Base-by-base conservation (phyloP, 92 coral and sea anemone species). In the Scolanthus callimorphus region DNA sequence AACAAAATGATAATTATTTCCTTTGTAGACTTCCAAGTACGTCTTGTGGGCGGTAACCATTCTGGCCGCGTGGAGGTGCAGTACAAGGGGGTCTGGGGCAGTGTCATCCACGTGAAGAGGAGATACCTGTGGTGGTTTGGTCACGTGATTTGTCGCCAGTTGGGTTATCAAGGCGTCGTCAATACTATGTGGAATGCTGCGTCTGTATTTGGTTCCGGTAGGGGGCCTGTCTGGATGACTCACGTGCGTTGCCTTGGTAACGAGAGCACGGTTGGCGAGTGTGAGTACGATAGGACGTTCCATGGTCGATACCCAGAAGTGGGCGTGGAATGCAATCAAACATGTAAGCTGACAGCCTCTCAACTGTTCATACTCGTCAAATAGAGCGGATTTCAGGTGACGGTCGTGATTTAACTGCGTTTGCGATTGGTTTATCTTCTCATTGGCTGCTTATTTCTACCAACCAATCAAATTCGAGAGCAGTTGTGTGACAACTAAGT, bases 151-250 rank as follows among this genome's bases (percentile, higher is more conserved):
- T 71, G 78, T 51, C 26, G 61, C 11, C 78, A 71, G 59, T 70
- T 71, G 0, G 78, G 78, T 20, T 71, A 63, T 41, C 0, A 20
- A 13, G 69, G 78, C 48, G n/a, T 27, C 11, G 22, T 46, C 24
- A 62, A 37, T 25, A 15, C 66, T 11, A 13, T 71, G 25, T 51
- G 39, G 38, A 49, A 71, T 28, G 69, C 78, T 17, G 69, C 62
- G 27, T 20, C 62, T 34, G 24, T 60, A 71, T 71, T 48, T 71
- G 78, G 78, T 21, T 31, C 45, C 37, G 71, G 78, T 1, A 20
- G 21, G 15, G 78, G 78, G 11, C 78, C 78, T 1, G 78, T 71
- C 10, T 71, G 70, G 78, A 71, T 71, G 78, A 62, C 78, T 27
- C 78, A 71, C 49, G 71, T 62, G n/a, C 51, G 62, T 60, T 71